phyloP scores from a whole-genome alignment of 2,797 vertebrate genomes.

The Mus spretus region DNA sequence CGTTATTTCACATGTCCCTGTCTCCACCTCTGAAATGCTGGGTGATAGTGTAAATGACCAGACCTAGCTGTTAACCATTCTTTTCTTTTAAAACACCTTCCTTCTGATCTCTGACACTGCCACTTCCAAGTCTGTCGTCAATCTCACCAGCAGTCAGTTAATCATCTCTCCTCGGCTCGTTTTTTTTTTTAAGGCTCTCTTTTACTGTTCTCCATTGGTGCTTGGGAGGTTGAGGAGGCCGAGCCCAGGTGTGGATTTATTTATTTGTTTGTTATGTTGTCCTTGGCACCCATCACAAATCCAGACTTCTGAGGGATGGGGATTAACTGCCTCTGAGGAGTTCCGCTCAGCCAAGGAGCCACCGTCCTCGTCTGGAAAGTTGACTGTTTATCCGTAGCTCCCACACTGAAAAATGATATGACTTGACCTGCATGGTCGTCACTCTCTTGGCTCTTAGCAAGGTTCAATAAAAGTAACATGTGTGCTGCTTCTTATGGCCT shows the following conservation, averaged over 20 bases:
- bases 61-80: background rate
- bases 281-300: background rate
- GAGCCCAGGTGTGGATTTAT: background rate
- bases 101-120: background rate
- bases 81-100: slow-evolving; percentile 16
- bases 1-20: background rate
- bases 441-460: slow-evolving; percentile 45
- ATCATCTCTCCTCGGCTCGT: background rate
- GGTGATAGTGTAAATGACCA: background rate
- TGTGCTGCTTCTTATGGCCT: background rate
- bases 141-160: background rate
- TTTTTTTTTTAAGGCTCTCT: background rate
- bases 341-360: background rate
- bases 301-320: background rate
- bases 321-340: background rate
- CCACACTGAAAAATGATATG: background rate
- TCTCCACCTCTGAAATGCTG: background rate
- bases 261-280: slow-evolving; percentile 12
- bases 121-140: background rate
- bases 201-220: background rate
- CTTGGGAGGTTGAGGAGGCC: background rate
- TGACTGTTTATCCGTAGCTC: slow-evolving; percentile 17
- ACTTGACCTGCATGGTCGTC: background rate
- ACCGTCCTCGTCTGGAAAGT: background rate
- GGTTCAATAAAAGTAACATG: background rate